Percentiles rank a stretch among this genome's conserved stretches.
These are phyloP conservation scores for Tupaia chinensis DNA, from an alignment of 2,113 vertebrate species.

Conservation along the genomic window DNA sequence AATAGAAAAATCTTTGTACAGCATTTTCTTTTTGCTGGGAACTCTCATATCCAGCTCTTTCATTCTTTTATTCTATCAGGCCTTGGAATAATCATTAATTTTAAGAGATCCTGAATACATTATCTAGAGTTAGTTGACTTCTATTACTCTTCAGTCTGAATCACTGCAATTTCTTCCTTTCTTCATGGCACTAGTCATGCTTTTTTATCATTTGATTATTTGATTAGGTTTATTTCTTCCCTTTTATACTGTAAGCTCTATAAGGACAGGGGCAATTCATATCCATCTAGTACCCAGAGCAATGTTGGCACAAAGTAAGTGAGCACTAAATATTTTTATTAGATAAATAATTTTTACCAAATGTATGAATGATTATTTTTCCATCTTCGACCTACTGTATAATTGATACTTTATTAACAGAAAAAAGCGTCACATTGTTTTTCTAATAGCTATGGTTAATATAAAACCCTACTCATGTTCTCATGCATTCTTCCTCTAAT, in stretches of 20 bases:
- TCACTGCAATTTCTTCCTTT: not conserved
- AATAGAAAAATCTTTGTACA: not conserved
- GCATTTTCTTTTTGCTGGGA: not conserved
- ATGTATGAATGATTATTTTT: not conserved
- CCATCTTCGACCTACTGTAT: not conserved
- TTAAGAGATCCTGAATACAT: not conserved
- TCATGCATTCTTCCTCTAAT: not conserved
- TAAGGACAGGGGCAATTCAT: not conserved
- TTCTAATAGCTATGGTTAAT: not conserved
- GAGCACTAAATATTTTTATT: not conserved
- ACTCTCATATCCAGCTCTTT: not conserved
- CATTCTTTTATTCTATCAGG: not conserved
- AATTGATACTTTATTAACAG: conserved; percentile 11
- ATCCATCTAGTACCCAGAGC: not conserved
- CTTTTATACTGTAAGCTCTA: not conserved
- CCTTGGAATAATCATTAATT: not conserved
- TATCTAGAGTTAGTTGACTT: not conserved
- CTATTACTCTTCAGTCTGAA: not conserved
- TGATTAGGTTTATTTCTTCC: not conserved
- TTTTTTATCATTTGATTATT: not conserved
- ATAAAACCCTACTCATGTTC: not conserved
- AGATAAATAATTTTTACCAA: not conserved
- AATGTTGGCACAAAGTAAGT: not conserved
- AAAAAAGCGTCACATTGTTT: not conserved
- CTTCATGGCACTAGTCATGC: not conserved